Evolutionary conservation across 2,113 vertebrate species (phyloP).

Genomic region (Elgaria multicarinata): DNA sequence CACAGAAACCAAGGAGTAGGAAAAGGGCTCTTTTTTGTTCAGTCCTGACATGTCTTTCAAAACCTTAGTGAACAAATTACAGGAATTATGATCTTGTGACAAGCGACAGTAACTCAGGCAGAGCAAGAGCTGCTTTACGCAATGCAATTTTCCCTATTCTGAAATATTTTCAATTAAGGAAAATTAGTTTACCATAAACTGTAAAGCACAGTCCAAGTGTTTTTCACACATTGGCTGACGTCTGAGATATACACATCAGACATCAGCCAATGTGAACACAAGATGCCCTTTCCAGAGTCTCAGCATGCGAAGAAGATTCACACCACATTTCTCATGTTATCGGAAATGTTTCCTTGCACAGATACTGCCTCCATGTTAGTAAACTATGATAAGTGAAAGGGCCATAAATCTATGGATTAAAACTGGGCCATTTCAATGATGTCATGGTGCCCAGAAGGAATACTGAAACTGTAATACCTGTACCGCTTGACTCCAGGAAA

Average conservation of each 20-base stretch:
- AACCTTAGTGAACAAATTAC: background rate
- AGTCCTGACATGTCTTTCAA: background rate
- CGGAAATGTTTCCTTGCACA: background rate
- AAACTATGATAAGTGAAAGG: background rate
- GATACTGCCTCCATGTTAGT: background rate
- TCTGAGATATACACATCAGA: background rate
- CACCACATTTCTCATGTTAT: background rate
- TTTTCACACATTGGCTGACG: background rate
- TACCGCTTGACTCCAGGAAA: conserved; percentile 25
- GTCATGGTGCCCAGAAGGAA: background rate
- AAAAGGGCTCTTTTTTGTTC: background rate
- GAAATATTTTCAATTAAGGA: background rate
- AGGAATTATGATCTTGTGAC: background rate
- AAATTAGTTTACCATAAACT: background rate
- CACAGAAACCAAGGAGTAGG: background rate
- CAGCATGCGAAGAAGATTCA: background rate
- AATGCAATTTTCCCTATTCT: background rate
- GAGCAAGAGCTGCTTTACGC: background rate
- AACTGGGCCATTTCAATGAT: background rate
- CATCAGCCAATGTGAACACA: background rate
- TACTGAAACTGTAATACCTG: conserved; percentile 13
- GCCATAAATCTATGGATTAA: background rate
- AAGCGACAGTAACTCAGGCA: background rate
- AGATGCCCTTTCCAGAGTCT: background rate
- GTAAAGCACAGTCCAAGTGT: background rate